These are phyloP conservation scores for Cotesia chilonis DNA, from an alignment of 1,140 invertebrate species.

Conservation along the genomic window DNA sequence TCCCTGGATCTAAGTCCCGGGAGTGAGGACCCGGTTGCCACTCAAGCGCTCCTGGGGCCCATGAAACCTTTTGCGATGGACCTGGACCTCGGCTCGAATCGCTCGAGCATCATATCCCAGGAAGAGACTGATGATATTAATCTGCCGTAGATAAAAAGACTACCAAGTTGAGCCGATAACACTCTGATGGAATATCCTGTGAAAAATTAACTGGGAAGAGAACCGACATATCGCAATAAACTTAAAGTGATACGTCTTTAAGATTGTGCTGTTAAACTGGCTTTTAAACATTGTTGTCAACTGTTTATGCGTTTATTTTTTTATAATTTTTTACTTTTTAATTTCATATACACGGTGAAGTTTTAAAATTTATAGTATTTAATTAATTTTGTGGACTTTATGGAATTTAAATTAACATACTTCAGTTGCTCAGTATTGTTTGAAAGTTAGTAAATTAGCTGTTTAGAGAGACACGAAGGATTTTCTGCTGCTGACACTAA, in stretches of 20 bases:
- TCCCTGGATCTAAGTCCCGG: constrained; percentile 62
- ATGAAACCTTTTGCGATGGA: constrained; percentile 68
- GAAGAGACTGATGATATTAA: constrained; percentile 58
- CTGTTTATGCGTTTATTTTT: too few species aligned
- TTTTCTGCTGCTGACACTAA: too few species aligned
- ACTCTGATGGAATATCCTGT: too few species aligned
- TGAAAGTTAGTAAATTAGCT: background rate
- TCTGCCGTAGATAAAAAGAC: background rate
- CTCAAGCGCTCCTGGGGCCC: constrained; percentile 49
- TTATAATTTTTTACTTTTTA: too few species aligned
- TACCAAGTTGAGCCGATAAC: background rate
- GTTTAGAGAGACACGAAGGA: background rate
- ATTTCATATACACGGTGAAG: too few species aligned
- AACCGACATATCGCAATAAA: too few species aligned
- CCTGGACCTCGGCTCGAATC: constrained; percentile 66
- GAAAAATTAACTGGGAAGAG: too few species aligned
- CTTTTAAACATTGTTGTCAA: too few species aligned
- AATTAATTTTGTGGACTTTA: too few species aligned
- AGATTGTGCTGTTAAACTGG: too few species aligned
- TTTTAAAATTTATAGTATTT: too few species aligned
- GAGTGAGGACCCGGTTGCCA: constrained; percentile 51
- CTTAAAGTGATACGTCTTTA: too few species aligned
- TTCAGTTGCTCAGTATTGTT: background rate
- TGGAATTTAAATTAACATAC: background rate
- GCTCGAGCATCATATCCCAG: constrained; percentile 68